A percentile compares a stretch with the other conserved stretches of the same genome.
These are phyloP conservation scores for Sinocyclocheilus rhinocerous DNA, from an alignment of 2,113 vertebrate species.

Conservation along the genomic window DNA sequence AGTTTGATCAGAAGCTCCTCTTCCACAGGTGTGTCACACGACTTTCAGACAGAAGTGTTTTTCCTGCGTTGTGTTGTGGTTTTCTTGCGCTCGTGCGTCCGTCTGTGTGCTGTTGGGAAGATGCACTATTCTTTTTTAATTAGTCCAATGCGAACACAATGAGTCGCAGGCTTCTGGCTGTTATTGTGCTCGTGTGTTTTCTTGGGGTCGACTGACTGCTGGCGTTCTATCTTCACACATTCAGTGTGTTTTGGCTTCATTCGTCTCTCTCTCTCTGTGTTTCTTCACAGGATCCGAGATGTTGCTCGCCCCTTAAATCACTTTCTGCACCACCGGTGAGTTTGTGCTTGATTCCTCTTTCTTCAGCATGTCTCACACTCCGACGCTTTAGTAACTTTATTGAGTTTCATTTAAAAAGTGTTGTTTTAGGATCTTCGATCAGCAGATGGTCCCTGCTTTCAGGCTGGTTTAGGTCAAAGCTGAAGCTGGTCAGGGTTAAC, in stretches of 20 bases:
- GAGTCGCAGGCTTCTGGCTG: conserved; percentile 48
- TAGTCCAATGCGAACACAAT: conserved; percentile 43
- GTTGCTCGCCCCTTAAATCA: conserved; percentile 65
- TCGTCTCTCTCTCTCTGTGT: conserved; percentile 57
- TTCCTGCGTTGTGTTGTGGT: not conserved
- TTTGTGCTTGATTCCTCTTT: conserved; percentile 28
- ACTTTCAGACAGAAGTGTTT: not conserved
- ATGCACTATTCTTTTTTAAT: conserved; percentile 29
- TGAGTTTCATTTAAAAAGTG: too few species aligned
- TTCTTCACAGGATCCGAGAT: conserved; percentile 71
- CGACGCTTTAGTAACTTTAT: not conserved
- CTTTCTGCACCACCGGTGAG: conserved; percentile 78
- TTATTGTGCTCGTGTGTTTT: conserved; percentile 50
- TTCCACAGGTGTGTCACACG: too few species aligned
- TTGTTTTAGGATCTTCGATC: not conserved
- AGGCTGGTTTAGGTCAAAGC: too few species aligned
- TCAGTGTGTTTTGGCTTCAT: not conserved
- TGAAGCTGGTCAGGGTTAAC: too few species aligned
- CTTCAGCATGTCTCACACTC: conserved; percentile 17
- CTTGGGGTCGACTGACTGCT: conserved; percentile 45
- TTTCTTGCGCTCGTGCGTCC: not conserved
- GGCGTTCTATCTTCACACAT: not conserved
- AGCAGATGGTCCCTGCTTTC: not conserved
- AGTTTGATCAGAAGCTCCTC: too few species aligned
- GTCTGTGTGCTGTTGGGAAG: not conserved